phyloP scores from a whole-genome alignment of 2,888 invertebrate genomes.

The Cataglyphis altisquamis region DNA sequence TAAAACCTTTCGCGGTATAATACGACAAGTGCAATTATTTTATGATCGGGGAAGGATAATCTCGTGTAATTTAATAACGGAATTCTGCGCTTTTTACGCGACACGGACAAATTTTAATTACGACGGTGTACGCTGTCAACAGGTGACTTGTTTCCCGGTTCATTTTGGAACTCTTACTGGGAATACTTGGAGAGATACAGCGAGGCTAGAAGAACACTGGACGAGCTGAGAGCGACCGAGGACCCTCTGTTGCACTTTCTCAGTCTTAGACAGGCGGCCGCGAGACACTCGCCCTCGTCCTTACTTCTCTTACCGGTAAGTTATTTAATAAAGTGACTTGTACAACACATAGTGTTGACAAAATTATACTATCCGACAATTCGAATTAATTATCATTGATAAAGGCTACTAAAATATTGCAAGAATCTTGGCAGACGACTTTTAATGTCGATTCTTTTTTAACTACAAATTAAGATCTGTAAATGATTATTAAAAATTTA shows the following conservation, averaged over 20 bases:
- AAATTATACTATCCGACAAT: slow-evolving; percentile 46
- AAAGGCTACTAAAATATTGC: background rate
- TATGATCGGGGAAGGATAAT: slow-evolving; percentile 13
- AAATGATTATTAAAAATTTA: background rate
- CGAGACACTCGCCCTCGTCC: slow-evolving; percentile 89
- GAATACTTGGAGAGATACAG: slow-evolving; percentile 89
- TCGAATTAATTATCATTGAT: slow-evolving; percentile 32
- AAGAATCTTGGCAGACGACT: background rate
- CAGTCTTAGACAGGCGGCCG: slow-evolving; percentile 89
- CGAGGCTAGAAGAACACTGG: slow-evolving; percentile 88
- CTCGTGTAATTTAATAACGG: slow-evolving; percentile 45
- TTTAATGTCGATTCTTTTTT: slow-evolving; percentile 14
- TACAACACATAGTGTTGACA: slow-evolving; percentile 31
- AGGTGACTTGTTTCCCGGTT: slow-evolving; percentile 89
- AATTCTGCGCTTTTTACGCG: slow-evolving; percentile 25
- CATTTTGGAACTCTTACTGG: slow-evolving; percentile 90
- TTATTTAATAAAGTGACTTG: slow-evolving; percentile 72
- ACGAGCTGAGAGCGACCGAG: slow-evolving; percentile 89
- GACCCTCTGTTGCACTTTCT: slow-evolving; percentile 90
- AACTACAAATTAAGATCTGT: background rate
- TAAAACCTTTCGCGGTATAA: slow-evolving; percentile 26
- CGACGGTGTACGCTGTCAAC: slow-evolving; percentile 62
- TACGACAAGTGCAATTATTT: slow-evolving; percentile 45
- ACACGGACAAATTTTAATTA: slow-evolving; percentile 57
- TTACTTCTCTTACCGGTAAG: slow-evolving; percentile 91